Percentiles rank a stretch among this genome's conserved stretches.
These are phyloP conservation scores for Caradrina clavipalpis DNA, from an alignment of 2,888 invertebrate genomes.

Conservation along the genomic window DNA sequence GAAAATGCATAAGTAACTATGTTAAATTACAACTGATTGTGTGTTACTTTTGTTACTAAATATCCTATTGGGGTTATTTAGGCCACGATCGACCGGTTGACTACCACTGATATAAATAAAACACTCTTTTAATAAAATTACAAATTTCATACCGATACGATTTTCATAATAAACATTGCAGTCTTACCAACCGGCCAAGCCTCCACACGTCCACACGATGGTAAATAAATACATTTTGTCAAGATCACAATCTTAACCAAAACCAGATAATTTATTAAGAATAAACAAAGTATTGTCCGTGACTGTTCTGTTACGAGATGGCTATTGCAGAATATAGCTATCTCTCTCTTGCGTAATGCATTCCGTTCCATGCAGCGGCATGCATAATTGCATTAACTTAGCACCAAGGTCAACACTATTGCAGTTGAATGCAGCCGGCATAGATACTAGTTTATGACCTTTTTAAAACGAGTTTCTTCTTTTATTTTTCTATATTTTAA, in stretches of 20 bases:
- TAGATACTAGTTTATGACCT: slow-evolving; percentile 48
- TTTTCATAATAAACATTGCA: background rate
- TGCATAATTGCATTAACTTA: slow-evolving; percentile 69
- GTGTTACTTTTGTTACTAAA: too few species aligned
- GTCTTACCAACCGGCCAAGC: background rate
- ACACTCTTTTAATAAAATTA: too few species aligned
- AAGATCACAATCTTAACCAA: slow-evolving; percentile 34
- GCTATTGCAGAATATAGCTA: slow-evolving; percentile 42
- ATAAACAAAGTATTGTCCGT: slow-evolving; percentile 29
- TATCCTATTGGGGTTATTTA: too few species aligned
- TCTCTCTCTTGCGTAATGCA: slow-evolving; percentile 60
- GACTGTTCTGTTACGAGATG: slow-evolving; percentile 51
- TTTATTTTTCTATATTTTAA: slow-evolving; percentile 9
- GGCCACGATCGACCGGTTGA: too few species aligned
- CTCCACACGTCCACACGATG: background rate
- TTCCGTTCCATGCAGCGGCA: slow-evolving; percentile 64
- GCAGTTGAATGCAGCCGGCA: slow-evolving; percentile 44
- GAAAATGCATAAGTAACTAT: too few species aligned
- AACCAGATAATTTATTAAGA: slow-evolving; percentile 17
- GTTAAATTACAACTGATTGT: too few species aligned
- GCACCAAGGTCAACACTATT: slow-evolving; percentile 67
- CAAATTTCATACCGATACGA: background rate
- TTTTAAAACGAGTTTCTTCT: slow-evolving; percentile 19
- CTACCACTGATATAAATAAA: too few species aligned
- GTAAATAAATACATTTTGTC: slow-evolving; percentile 8